Conservation (phyloP, 2,888 invertebrate genomes). For the Hololepta plana region DNA sequence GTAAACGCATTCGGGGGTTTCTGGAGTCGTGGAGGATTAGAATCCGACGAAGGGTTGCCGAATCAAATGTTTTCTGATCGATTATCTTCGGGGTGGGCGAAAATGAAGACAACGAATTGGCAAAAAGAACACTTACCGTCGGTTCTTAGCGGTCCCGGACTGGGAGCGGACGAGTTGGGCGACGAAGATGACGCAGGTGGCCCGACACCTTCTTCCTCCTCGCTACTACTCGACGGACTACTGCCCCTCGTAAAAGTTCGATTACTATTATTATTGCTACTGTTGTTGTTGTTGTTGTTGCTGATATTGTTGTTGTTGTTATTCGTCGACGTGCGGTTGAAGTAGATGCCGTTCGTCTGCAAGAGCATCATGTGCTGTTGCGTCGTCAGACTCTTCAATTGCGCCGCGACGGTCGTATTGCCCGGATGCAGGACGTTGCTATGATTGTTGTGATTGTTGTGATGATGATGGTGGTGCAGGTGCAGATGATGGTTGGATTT, state of each 20-base stretch:
- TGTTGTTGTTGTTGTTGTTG: too few species aligned
- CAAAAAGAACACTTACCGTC: slow-evolving; percentile 29
- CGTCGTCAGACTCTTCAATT: slow-evolving; percentile 9
- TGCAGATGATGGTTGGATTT: too few species aligned
- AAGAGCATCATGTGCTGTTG: slow-evolving; percentile 25
- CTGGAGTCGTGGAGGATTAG: too few species aligned
- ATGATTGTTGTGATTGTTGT: too few species aligned
- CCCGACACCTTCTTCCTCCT: slow-evolving; percentile 28
- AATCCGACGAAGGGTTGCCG: too few species aligned
- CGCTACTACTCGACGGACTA: slow-evolving; percentile 26
- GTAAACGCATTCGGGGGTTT: too few species aligned
- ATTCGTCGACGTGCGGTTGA: slow-evolving; percentile 22
- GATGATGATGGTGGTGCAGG: too few species aligned
- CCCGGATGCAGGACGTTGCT: too few species aligned
- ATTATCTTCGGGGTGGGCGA: too few species aligned
- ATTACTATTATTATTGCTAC: too few species aligned
- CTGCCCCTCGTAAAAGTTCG: slow-evolving; percentile 20
- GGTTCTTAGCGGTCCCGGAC: slow-evolving; percentile 24
- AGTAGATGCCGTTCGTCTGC: slow-evolving; percentile 25
- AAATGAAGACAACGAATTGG: neutral
- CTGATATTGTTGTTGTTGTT: too few species aligned
- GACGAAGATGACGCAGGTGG: slow-evolving; percentile 17
- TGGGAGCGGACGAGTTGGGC: slow-evolving; percentile 22
- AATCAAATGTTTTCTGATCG: too few species aligned
- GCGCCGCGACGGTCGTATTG: slow-evolving; percentile 24